These are phyloP conservation scores for Rotaria macrura DNA, from an alignment of 2,888 invertebrate genomes.

Conservation along the genomic window DNA sequence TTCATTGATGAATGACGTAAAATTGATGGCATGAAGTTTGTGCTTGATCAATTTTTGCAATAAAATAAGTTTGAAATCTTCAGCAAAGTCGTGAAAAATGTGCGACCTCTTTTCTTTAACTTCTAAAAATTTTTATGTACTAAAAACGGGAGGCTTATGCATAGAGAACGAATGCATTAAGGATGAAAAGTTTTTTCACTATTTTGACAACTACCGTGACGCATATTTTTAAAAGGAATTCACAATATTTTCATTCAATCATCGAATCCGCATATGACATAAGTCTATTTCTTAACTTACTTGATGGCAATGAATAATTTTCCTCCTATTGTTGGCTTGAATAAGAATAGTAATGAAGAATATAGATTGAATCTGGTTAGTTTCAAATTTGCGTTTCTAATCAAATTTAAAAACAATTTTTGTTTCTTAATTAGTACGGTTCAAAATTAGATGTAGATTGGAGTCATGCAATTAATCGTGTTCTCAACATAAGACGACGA, in stretches of 20 bases:
- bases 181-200: neutral
- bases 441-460: neutral
- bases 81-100: too few relatives aligned
- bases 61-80: too few relatives aligned
- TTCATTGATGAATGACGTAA: too few relatives aligned
- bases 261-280: too few relatives aligned
- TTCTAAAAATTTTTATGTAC: neutral
- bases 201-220: neutral
- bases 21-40: too few relatives aligned
- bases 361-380: neutral
- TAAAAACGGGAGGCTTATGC: neutral
- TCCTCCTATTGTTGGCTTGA: too few relatives aligned
- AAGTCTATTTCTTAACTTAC: neutral
- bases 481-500: neutral
- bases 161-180: neutral
- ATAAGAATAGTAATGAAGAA: neutral
- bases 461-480: neutral
- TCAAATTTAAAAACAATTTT: too few relatives aligned
- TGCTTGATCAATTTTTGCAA: too few relatives aligned
- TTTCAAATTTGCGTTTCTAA: neutral
- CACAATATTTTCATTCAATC: neutral
- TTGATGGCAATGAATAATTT: neutral
- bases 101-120: neutral
- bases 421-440: neutral
- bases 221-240: neutral